Percentiles rank a stretch among this genome's conserved stretches.
These are phyloP conservation scores for Candoia aspera DNA, from an alignment of 2,113 vertebrate species.

Conservation along the genomic window DNA sequence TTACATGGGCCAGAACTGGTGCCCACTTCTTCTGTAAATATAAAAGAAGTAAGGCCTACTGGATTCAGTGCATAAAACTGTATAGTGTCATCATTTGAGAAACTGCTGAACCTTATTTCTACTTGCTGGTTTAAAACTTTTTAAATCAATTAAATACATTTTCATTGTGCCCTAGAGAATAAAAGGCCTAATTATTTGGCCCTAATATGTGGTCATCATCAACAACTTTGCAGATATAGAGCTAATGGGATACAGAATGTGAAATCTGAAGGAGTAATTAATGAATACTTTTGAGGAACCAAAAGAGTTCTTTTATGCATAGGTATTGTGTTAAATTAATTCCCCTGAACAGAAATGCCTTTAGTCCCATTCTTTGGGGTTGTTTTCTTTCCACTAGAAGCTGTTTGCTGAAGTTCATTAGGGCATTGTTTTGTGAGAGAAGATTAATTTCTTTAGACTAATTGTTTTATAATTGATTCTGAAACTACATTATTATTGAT, in stretches of 20 bases:
- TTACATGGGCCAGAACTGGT: not conserved
- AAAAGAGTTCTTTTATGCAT: constrained; percentile 7
- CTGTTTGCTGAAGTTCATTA: constrained; percentile 23
- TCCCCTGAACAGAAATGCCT: constrained; percentile 19
- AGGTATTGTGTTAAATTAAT: constrained; percentile 32
- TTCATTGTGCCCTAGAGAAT: not conserved
- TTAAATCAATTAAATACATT: not conserved
- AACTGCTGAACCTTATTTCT: not conserved
- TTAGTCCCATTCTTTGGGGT: not conserved
- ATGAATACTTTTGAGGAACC: constrained; percentile 10
- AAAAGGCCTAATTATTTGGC: constrained; percentile 2
- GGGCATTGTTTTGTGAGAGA: constrained; percentile 24
- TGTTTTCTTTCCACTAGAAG: not conserved
- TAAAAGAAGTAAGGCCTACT: not conserved
- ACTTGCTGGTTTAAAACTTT: not conserved
- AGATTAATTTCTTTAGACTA: constrained; percentile 41
- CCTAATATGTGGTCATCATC: constrained; percentile 9
- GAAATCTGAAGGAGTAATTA: constrained; percentile 25
- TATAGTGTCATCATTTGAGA: not conserved
- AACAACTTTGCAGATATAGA: constrained; percentile 8
- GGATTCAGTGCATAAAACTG: not conserved
- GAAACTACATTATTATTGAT: constrained; percentile 40
- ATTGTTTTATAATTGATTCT: constrained; percentile 39
- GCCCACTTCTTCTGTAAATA: not conserved
- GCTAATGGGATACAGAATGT: constrained; percentile 16